phyloP scores from a whole-genome alignment of 1,140 invertebrate genomes.

The Pogonomyrmex californicus region DNA sequence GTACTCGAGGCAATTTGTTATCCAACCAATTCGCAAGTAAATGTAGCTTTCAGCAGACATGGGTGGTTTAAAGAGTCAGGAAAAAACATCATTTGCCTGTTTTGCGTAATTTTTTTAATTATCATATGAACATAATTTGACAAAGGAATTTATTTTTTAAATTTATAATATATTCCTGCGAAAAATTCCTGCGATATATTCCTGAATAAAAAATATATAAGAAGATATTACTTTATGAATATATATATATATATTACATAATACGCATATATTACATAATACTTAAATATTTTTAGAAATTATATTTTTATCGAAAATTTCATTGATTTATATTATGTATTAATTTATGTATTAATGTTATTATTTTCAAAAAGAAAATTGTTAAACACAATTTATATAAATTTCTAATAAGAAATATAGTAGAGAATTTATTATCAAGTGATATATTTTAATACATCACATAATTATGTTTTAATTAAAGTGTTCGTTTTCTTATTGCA shows the following conservation, averaged over 20 bases:
- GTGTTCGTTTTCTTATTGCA: neutral
- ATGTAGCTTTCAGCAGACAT: conserved; percentile 22
- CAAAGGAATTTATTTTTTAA: neutral
- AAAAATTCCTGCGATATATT: neutral
- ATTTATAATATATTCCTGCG: neutral
- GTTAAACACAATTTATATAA: neutral
- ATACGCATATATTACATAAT: neutral
- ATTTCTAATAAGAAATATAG: neutral
- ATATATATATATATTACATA: neutral
- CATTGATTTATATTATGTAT: neutral
- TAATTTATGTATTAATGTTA: neutral
- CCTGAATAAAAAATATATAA: neutral
- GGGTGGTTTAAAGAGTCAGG: neutral
- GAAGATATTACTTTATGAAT: neutral
- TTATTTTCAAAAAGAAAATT: neutral
- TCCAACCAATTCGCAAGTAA: conserved; percentile 39
- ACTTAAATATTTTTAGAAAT: neutral
- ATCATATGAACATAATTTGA: neutral
- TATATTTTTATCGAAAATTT: neutral
- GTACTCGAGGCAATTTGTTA: conserved; percentile 50
- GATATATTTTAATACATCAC: neutral
- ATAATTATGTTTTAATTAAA: conserved; percentile 6
- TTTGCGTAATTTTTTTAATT: conserved; percentile 9
- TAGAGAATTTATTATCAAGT: neutral
- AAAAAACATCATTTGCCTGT: neutral